phyloP scores from a whole-genome alignment of 1,140 invertebrate genomes.

The Melitaea cinxia region DNA sequence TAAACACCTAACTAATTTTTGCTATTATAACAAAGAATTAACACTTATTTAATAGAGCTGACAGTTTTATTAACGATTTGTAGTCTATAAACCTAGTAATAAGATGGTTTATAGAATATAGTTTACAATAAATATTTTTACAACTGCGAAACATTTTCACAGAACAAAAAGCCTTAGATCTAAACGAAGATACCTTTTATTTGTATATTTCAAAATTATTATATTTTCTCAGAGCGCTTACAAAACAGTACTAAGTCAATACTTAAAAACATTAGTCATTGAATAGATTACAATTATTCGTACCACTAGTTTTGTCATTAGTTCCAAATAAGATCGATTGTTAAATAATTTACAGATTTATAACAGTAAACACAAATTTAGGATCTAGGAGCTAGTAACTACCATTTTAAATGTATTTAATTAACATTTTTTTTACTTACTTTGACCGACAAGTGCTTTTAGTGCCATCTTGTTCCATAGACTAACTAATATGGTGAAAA shows the following conservation, averaged over 20 bases:
- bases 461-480: conserved; percentile 83
- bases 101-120: no score
- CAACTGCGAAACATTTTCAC: no score
- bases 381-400: background rate
- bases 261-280: conserved; percentile 58
- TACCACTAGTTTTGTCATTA: conserved; percentile 6
- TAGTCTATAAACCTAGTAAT: no score
- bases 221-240: no score
- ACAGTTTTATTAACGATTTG: background rate
- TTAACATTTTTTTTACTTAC: conserved; percentile 80
- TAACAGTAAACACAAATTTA: background rate
- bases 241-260: background rate
- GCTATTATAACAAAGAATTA: conserved; percentile 8
- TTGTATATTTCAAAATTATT: no score
- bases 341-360: background rate
- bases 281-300: conserved; percentile 33
- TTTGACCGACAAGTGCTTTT: conserved; percentile 85
- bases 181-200: no score
- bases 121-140: no score
- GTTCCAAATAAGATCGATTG: background rate
- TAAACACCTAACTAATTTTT: conserved; percentile 34
- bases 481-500: conserved; percentile 22
- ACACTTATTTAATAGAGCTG: background rate
- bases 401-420: no score
- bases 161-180: no score